phyloP scores from a whole-genome alignment of 2,888 invertebrate genomes.

The Cheilosia impressa region DNA sequence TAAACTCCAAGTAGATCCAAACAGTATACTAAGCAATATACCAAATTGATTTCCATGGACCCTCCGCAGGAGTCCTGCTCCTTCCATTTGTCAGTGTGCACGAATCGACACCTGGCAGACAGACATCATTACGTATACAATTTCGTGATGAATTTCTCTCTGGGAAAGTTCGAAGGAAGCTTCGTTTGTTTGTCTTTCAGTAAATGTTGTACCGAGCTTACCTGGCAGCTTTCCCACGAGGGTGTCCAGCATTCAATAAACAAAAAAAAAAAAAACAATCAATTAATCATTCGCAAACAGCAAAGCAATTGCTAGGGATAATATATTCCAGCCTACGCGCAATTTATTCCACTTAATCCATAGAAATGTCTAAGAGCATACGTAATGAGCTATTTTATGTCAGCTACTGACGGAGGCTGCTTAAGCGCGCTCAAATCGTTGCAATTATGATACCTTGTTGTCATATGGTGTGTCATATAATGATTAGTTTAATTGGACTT shows the following conservation, averaged over 20 bases:
- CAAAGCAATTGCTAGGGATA: constrained; percentile 10
- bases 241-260: constrained; percentile 1
- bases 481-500: constrained; percentile 59
- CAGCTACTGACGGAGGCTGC: constrained; percentile 34
- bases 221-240: constrained; percentile 3
- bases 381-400: constrained; percentile 43
- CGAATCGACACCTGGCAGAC: constrained; percentile 20
- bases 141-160: constrained; percentile 19
- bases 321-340: constrained; percentile 45
- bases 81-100: neutral
- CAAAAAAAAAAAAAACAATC: neutral
- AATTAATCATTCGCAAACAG: constrained; percentile 31
- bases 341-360: constrained; percentile 25
- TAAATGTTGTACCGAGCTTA: neutral
- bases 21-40: constrained; percentile 17
- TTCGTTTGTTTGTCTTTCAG: neutral
- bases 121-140: constrained; percentile 5
- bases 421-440: constrained; percentile 39
- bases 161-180: neutral
- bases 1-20: neutral
- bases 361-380: constrained; percentile 36
- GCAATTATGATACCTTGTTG: constrained; percentile 56
- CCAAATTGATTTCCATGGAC: constrained; percentile 18
- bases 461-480: constrained; percentile 33
- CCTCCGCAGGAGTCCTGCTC: neutral